phyloP scores from a whole-genome alignment of 2,888 invertebrate species.

The Dinocampus coccinellae region DNA sequence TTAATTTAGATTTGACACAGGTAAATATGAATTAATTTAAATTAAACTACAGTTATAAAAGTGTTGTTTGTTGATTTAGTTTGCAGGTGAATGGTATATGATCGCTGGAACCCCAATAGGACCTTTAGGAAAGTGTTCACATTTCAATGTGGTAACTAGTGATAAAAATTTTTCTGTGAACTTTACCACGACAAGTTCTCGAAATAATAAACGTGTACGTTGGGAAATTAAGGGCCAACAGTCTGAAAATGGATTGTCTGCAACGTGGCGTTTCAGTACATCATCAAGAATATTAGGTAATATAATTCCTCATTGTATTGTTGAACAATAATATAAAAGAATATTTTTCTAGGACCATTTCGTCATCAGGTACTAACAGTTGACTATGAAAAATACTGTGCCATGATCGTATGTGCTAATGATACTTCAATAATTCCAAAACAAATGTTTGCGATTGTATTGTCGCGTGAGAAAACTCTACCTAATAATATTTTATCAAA shows the following conservation, averaged over 20 bases:
- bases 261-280: slow-evolving; percentile 42
- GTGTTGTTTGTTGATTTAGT: slow-evolving; percentile 21
- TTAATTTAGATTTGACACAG: slow-evolving; percentile 43
- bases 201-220: slow-evolving; percentile 33
- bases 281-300: slow-evolving; percentile 45
- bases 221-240: slow-evolving; percentile 39
- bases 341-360: slow-evolving; percentile 47
- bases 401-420: slow-evolving; percentile 46
- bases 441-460: slow-evolving; percentile 52
- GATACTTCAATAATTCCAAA: slow-evolving; percentile 35
- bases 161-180: slow-evolving; percentile 37
- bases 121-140: slow-evolving; percentile 44
- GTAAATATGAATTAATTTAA: slow-evolving; percentile 29
- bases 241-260: not conserved
- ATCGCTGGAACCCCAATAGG: slow-evolving; percentile 42
- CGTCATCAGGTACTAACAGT: slow-evolving; percentile 42
- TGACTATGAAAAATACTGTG: slow-evolving; percentile 43
- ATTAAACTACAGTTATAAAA: not conserved
- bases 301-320: slow-evolving; percentile 5
- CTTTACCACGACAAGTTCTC: slow-evolving; percentile 41
- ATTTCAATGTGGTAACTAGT: slow-evolving; percentile 32
- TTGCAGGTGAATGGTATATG: slow-evolving; percentile 45
- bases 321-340: not conserved
- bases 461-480: slow-evolving; percentile 46
- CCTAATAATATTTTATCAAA: slow-evolving; percentile 38